These are phyloP conservation scores for Ophthalmotilapia sp. DNA, from an alignment of 2,113 vertebrate species.

Conservation along the genomic window DNA sequence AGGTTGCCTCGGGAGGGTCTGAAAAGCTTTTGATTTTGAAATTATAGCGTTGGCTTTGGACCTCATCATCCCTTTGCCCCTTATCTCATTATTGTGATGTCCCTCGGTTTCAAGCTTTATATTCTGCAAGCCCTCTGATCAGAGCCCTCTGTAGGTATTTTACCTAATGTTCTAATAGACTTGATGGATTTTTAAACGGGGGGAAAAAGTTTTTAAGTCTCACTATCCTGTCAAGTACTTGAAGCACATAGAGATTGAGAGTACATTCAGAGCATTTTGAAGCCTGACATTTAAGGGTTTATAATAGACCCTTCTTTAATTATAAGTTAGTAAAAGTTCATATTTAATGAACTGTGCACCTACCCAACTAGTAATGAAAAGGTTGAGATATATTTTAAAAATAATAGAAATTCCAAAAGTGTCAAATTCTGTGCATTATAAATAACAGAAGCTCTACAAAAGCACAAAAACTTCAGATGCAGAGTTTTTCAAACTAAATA, in stretches of 20 bases:
- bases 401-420: not conserved
- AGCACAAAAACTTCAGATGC: not conserved
- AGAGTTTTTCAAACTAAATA: not conserved
- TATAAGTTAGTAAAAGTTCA: not conserved
- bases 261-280: not conserved
- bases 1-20: not conserved
- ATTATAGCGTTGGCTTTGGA: not conserved
- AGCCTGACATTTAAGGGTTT: not conserved
- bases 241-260: not conserved
- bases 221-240: not conserved
- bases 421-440: not conserved
- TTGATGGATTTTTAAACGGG: not conserved
- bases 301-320: not conserved
- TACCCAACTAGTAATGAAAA: not conserved
- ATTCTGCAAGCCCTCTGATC: not conserved
- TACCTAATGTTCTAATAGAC: not conserved
- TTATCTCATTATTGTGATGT: constrained; percentile 11
- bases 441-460: not conserved
- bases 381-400: not conserved
- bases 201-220: not conserved
- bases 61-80: constrained; percentile 3
- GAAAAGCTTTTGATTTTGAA: constrained; percentile 6
- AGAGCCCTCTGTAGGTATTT: not conserved
- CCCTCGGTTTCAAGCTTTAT: not conserved
- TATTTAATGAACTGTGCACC: not conserved